Percentiles rank a stretch among this genome's conserved stretches.
phyloP scores from a whole-genome alignment of 1,140 invertebrate species.

The Bombus turneri region DNA sequence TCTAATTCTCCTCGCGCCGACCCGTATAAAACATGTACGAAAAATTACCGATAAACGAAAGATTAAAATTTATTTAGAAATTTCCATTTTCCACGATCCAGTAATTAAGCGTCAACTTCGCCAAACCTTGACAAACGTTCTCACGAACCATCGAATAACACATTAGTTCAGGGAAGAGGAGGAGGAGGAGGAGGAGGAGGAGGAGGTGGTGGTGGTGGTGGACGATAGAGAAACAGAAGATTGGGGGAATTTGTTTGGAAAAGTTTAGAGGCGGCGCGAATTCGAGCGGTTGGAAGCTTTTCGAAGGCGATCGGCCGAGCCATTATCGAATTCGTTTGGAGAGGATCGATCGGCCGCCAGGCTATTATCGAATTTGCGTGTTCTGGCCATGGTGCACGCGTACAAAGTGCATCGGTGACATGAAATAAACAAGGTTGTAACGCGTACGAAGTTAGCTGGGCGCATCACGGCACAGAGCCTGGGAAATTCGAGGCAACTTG shows the following conservation, averaged over 20 bases:
- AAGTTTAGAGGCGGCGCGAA: not conserved
- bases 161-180: too few species aligned
- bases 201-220: too few species aligned
- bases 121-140: too few species aligned
- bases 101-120: too few species aligned
- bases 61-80: too few species aligned
- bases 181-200: too few species aligned
- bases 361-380: conserved; percentile 46
- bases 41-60: too few species aligned
- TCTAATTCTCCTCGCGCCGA: too few species aligned
- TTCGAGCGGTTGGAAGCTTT: not conserved
- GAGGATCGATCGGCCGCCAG: conserved; percentile 3
- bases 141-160: too few species aligned
- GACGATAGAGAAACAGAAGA: not conserved
- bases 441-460: conserved; percentile 49
- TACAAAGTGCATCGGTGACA: conserved; percentile 42
- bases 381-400: not conserved
- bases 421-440: conserved; percentile 45
- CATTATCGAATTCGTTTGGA: conserved; percentile 28
- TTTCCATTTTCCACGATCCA: too few species aligned
- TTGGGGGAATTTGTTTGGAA: too few species aligned
- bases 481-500: conserved; percentile 31
- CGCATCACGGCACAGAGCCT: conserved; percentile 1
- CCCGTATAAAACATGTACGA: too few species aligned
- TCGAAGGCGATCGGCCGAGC: not conserved